Percentiles rank a stretch among this genome's conserved stretches.
Evolutionary conservation across 2,888 invertebrate species (phyloP).

Genomic region (Mesorhabditis sp.): DNA sequence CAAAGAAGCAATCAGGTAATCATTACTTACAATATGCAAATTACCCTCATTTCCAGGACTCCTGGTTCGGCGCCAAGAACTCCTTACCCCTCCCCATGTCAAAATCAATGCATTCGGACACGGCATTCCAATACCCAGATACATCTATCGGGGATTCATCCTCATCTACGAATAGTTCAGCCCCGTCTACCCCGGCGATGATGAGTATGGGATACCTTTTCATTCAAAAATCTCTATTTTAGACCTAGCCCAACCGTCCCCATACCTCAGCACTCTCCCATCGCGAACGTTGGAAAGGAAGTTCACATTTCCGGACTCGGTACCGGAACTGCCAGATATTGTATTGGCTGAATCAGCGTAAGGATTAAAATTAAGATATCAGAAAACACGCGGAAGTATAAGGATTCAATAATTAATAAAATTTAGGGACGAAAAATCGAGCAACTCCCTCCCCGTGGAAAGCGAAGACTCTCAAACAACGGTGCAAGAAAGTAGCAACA

Average conservation of each 20-base stretch:
- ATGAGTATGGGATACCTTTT: constrained; percentile 11
- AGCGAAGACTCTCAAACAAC: too few species aligned
- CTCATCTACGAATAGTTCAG: constrained; percentile 53
- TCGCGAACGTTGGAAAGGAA: constrained; percentile 24
- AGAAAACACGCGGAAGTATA: too few species aligned
- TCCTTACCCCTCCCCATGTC: constrained; percentile 24
- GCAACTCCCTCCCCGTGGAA: too few species aligned
- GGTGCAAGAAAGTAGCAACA: too few species aligned
- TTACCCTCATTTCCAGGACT: constrained; percentile 22
- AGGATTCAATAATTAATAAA: too few species aligned
- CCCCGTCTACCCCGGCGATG: constrained; percentile 51
- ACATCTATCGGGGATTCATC: constrained; percentile 42
- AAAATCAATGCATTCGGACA: constrained; percentile 29
- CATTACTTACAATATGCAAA: background rate
- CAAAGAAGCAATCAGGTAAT: constrained; percentile 38
- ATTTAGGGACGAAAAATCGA: too few species aligned
- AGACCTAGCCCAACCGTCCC: constrained; percentile 2
- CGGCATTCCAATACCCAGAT: constrained; percentile 42
- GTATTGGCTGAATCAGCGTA: constrained; percentile 16
- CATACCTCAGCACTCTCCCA: constrained; percentile 27
- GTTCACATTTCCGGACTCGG: constrained; percentile 38
- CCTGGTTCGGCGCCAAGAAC: constrained; percentile 42
- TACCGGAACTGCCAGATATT: constrained; percentile 32
- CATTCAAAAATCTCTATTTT: background rate
- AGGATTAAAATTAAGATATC: background rate